Evolutionary conservation across 2,888 invertebrate genomes (phyloP).

Genomic region (Anticlea derivata): DNA sequence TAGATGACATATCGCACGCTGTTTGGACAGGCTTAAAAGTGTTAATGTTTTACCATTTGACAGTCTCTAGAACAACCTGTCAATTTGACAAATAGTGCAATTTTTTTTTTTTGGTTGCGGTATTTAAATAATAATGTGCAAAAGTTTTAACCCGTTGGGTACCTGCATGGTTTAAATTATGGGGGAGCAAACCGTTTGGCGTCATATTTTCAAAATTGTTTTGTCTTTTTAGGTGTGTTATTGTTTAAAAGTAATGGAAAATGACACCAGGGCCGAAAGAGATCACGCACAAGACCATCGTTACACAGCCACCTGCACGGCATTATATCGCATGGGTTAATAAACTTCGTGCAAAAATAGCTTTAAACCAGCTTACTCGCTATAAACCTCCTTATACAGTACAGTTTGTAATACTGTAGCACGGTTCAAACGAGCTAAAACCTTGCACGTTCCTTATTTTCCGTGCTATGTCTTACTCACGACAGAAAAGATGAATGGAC

Average conservation of each 20-base stretch:
- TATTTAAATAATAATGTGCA: no score
- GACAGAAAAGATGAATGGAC: no score
- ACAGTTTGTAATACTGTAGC: slow-evolving; percentile 7
- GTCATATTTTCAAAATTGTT: slow-evolving; percentile 38
- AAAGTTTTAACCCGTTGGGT: no score
- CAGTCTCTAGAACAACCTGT: background rate
- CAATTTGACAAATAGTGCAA: slow-evolving; percentile 21
- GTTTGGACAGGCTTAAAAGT: no score
- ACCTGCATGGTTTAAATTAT: slow-evolving; percentile 41
- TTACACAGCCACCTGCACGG: slow-evolving; percentile 65
- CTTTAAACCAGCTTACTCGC: slow-evolving; percentile 48
- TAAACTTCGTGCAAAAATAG: slow-evolving; percentile 23
- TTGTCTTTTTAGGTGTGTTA: slow-evolving; percentile 69
- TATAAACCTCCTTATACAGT: slow-evolving; percentile 37
- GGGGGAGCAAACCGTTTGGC: slow-evolving; percentile 16
- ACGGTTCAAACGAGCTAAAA: background rate
- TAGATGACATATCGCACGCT: no score
- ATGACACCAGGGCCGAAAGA: slow-evolving; percentile 83
- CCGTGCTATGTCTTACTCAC: background rate
- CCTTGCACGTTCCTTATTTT: background rate
- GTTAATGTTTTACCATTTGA: background rate
- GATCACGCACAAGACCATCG: slow-evolving; percentile 59
- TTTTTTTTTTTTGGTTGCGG: no score
- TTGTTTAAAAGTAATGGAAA: slow-evolving; percentile 58
- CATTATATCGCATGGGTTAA: slow-evolving; percentile 55